phyloP scores from a whole-genome alignment of 2,888 invertebrate species.

The Lepidocyrtinus sp. region DNA sequence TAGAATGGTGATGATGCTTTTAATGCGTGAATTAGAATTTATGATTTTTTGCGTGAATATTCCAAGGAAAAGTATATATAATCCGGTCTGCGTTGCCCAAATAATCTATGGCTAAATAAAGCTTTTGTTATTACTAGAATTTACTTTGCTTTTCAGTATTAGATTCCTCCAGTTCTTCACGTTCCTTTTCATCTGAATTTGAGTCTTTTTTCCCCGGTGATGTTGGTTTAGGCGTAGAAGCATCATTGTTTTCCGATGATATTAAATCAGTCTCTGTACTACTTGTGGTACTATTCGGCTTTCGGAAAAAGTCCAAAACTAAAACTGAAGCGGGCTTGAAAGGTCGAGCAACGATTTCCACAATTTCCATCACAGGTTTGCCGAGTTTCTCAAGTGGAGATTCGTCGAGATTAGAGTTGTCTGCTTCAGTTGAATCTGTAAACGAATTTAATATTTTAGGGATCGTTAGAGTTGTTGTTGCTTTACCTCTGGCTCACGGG shows the following conservation, averaged over 20 bases:
- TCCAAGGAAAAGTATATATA: too few relatives aligned
- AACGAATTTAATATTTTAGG: slow-evolving; percentile 47
- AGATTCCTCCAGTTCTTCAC: not conserved
- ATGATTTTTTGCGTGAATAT: too few relatives aligned
- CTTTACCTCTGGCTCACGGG: not conserved
- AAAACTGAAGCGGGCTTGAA: slow-evolving; percentile 49
- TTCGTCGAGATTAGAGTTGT: slow-evolving; percentile 25
- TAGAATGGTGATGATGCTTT: too few relatives aligned
- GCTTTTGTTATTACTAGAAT: slow-evolving; percentile 14
- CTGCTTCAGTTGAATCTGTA: slow-evolving; percentile 40
- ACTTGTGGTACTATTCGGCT: slow-evolving; percentile 29
- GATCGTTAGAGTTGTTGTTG: not conserved
- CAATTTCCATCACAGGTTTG: slow-evolving; percentile 39
- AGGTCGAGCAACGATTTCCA: slow-evolving; percentile 41
- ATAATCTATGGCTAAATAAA: not conserved
- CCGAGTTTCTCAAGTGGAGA: slow-evolving; percentile 2
- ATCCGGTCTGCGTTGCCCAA: too few relatives aligned
- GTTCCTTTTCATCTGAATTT: slow-evolving; percentile 8
- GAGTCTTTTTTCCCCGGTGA: not conserved
- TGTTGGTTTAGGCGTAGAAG: slow-evolving; percentile 14
- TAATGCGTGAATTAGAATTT: too few relatives aligned
- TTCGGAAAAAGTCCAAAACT: slow-evolving; percentile 47
- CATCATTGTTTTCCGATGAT: slow-evolving; percentile 26
- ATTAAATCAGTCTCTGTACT: not conserved
- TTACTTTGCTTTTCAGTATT: slow-evolving; percentile 11